Evolutionary conservation across 2,113 vertebrate species (phyloP).

Genomic region (Stigmatopora nigra): DNA sequence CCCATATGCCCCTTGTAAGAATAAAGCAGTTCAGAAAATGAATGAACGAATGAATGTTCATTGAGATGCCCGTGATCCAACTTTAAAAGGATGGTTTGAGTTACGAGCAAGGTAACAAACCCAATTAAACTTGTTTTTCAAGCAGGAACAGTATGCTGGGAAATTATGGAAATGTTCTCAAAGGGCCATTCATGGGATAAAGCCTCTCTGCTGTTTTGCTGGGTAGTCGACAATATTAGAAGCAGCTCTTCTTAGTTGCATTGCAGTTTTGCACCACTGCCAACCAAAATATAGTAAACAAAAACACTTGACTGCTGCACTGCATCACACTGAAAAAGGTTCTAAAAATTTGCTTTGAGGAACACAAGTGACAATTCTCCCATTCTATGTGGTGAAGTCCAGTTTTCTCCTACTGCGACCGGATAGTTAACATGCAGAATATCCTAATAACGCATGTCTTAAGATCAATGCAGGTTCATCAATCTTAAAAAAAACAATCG

Average conservation of each 20-base stretch:
- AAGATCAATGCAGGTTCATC: not conserved
- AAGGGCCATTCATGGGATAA: not conserved
- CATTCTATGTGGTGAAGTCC: not conserved
- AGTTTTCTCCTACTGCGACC: not conserved
- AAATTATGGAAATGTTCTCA: not conserved
- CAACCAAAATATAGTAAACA: not conserved
- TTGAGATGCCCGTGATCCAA: not conserved
- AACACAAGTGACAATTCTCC: not conserved
- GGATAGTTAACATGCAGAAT: not conserved
- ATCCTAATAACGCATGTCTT: not conserved
- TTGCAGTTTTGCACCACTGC: not conserved
- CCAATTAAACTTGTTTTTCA: not conserved
- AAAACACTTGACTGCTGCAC: not conserved
- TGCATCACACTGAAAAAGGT: not conserved
- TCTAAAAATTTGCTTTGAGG: not conserved
- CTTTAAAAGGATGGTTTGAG: not conserved
- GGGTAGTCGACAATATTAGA: not conserved
- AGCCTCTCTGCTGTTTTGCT: not conserved
- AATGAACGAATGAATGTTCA: no score
- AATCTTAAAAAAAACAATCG: not conserved
- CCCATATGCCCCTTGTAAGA: no score
- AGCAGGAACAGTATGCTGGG: not conserved
- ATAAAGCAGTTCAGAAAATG: no score
- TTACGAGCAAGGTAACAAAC: not conserved
- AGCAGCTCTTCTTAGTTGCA: not conserved